Conservation (phyloP, 2,113 vertebrate species). For the Turdus rufiventris region DNA sequence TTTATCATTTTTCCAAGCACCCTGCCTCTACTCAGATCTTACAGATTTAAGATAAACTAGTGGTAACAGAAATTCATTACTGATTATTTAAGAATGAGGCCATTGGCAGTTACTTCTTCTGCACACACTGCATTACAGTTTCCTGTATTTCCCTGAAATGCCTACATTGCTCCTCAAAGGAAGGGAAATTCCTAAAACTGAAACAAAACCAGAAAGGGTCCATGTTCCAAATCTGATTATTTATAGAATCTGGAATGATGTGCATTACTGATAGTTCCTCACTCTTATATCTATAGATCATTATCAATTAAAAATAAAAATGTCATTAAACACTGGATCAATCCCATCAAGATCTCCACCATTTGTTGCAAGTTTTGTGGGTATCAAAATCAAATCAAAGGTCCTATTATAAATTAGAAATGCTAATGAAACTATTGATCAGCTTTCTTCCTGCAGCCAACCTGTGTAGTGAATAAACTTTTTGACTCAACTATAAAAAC, state of each 20-base stretch:
- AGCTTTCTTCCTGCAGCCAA: neutral
- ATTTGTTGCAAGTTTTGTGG: neutral
- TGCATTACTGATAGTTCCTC: neutral
- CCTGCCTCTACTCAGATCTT: neutral
- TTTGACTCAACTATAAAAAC: neutral
- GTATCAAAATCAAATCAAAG: neutral
- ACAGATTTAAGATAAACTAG: neutral
- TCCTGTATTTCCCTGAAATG: neutral
- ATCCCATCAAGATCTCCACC: neutral
- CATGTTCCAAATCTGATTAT: neutral
- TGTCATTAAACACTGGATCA: neutral
- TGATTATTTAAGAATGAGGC: neutral
- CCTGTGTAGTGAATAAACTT: neutral
- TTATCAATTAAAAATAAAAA: neutral
- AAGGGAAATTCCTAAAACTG: neutral
- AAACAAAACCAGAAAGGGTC: neutral
- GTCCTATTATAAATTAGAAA: neutral
- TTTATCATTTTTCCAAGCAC: neutral
- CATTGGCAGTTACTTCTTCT: neutral
- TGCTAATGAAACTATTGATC: neutral
- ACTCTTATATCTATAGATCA: neutral
- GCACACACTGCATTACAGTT: neutral
- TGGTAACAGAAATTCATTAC: neutral
- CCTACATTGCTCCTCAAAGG: neutral
- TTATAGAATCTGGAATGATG: neutral